Percentiles rank a stretch among this genome's conserved stretches.
phyloP scores from a whole-genome alignment of 2,888 invertebrate species.

The Pemphredon lugubris region DNA sequence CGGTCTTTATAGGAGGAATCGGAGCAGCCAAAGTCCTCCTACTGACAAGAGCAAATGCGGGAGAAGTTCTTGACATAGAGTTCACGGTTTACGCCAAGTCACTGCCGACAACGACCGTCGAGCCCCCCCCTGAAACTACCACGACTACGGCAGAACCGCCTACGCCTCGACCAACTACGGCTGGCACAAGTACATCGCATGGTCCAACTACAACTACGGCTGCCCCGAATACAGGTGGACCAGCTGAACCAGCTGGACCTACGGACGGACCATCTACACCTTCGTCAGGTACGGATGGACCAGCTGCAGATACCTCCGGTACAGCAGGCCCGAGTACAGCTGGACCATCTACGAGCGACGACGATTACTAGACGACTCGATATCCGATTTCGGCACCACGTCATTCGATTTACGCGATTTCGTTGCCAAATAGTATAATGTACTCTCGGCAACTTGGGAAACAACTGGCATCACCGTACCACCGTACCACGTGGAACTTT shows the following conservation, averaged over 20 bases:
- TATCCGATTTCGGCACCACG: too few species aligned
- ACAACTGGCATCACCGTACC: too few species aligned
- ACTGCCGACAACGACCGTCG: background rate
- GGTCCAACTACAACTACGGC: background rate
- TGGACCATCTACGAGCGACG: too few species aligned
- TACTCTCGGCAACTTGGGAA: too few species aligned
- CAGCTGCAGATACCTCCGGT: too few species aligned
- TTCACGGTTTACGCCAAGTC: slow-evolving; percentile 51
- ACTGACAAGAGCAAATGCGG: slow-evolving; percentile 34
- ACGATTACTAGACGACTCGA: too few species aligned
- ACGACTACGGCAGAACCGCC: background rate
- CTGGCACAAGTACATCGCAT: too few species aligned
- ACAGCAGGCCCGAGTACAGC: too few species aligned
- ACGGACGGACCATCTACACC: background rate
- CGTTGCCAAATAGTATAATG: too few species aligned
- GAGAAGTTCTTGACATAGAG: slow-evolving; percentile 43
- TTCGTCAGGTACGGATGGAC: background rate
- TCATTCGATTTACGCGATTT: too few species aligned
- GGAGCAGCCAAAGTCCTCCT: slow-evolving; percentile 37
- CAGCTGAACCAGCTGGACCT: background rate
- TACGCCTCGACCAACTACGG: background rate
- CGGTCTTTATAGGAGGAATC: slow-evolving; percentile 54
- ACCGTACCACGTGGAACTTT: too few species aligned
- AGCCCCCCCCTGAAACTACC: background rate
- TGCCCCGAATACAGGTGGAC: background rate